phyloP scores from a whole-genome alignment of 2,113 vertebrate species.

The Calidris pygmaea region DNA sequence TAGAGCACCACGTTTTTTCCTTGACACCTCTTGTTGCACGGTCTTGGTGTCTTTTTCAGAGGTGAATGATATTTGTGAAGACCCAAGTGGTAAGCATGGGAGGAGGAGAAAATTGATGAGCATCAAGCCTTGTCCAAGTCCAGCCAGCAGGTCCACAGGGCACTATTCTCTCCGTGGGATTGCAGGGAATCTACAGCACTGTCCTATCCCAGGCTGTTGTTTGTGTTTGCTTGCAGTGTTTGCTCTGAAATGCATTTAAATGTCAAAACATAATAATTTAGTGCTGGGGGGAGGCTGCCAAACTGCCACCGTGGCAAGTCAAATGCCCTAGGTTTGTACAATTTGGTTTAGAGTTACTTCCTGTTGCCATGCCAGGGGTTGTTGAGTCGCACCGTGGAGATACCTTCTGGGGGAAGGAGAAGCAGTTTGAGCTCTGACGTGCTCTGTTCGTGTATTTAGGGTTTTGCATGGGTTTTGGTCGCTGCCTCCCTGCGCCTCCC shows the following conservation, averaged over 20 bases:
- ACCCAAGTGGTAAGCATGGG: no score
- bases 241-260: not conserved
- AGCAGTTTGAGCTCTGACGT: accelerated
- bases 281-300: not conserved
- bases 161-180: accelerated
- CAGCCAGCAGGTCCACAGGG: not conserved
- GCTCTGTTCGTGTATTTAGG: not conserved
- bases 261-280: not conserved
- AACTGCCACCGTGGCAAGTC: not conserved
- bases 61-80: not conserved
- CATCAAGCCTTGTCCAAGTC: not conserved
- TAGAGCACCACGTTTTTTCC: not conserved
- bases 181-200: not conserved
- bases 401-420: not conserved
- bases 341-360: not conserved
- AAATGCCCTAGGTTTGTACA: no score
- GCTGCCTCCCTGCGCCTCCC: not conserved
- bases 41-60: not conserved
- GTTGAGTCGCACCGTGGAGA: not conserved
- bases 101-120: not conserved
- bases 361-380: not conserved
- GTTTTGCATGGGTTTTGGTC: not conserved
- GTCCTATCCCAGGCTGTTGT: not conserved
- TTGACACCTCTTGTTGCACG: not conserved
- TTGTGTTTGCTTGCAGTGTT: not conserved